A percentile compares a stretch with the other conserved stretches of the same genome.
Evolutionary conservation across 1,140 invertebrate species (phyloP).

Genomic region (Trachymyrmex septentrionalis): DNA sequence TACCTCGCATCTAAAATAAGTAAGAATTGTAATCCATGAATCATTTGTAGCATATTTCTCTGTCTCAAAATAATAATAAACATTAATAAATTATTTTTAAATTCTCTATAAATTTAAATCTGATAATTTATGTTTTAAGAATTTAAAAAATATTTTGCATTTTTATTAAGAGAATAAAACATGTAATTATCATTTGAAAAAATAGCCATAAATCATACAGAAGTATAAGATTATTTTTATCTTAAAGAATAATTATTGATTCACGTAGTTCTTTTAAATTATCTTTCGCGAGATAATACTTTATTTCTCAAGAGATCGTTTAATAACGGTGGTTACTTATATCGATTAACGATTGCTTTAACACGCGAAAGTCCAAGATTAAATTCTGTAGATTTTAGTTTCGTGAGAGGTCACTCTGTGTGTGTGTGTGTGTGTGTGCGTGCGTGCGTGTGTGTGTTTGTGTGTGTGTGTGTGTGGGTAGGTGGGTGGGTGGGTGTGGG

Average conservation of each 20-base stretch:
- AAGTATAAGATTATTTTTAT: conserved; percentile 22
- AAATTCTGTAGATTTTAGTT: conserved; percentile 28
- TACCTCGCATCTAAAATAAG: neutral
- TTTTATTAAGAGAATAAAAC: neutral
- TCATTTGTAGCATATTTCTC: neutral
- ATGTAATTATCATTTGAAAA: neutral
- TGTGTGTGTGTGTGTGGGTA: no score
- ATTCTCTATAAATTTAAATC: neutral
- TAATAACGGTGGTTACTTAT: conserved; percentile 26
- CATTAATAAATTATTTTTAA: neutral
- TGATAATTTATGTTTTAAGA: neutral
- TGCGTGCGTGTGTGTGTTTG: neutral
- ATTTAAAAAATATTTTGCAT: neutral
- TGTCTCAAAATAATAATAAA: neutral
- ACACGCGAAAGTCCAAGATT: conserved; percentile 29
- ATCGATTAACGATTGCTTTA: conserved; percentile 16
- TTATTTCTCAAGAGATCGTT: neutral
- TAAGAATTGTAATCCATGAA: neutral
- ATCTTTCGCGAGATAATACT: neutral
- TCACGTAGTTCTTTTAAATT: conserved; percentile 23
- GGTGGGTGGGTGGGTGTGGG: neutral
- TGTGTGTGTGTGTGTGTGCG: neutral
- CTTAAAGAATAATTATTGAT: neutral
- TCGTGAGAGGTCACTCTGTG: neutral
- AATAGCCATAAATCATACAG: neutral